Conservation (phyloP, 2,888 invertebrate species). For the Coelinius sp. region DNA sequence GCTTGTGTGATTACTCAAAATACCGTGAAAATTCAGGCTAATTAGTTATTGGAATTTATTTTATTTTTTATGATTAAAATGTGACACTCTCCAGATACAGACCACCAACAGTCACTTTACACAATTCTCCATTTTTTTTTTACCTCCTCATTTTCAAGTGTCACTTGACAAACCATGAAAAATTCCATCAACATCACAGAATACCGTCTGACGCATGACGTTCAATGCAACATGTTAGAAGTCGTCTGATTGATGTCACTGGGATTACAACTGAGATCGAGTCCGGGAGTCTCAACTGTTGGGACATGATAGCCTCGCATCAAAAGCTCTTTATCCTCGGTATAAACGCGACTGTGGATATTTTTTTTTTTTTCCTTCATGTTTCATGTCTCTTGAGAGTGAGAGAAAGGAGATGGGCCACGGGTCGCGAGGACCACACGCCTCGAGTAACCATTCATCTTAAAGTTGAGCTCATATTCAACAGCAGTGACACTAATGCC, state of each 20-base stretch:
- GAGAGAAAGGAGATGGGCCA: slow-evolving; percentile 43
- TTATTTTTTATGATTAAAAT: not conserved
- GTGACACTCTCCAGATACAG: not conserved
- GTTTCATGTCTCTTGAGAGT: slow-evolving; percentile 40
- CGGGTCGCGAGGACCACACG: slow-evolving; percentile 50
- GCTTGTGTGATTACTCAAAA: no score
- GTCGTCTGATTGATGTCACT: slow-evolving; percentile 29
- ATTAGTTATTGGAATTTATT: not conserved
- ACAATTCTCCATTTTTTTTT: not conserved
- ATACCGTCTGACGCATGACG: not conserved
- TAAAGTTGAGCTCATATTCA: slow-evolving; percentile 61
- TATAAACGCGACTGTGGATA: slow-evolving; percentile 25
- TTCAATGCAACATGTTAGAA: not conserved
- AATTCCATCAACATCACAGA: not conserved
- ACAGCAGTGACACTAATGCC: slow-evolving; percentile 61
- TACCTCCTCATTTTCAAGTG: not conserved
- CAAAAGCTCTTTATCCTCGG: slow-evolving; percentile 44
- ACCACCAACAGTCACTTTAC: slow-evolving; percentile 1
- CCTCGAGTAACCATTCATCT: slow-evolving; percentile 60
- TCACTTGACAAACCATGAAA: not conserved
- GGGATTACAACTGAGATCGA: slow-evolving; percentile 27
- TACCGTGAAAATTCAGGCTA: no score
- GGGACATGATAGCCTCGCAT: slow-evolving; percentile 42
- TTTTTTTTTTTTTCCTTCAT: slow-evolving; percentile 36
- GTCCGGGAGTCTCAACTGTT: slow-evolving; percentile 1